These are phyloP conservation scores for Trissolcus japonicus DNA, from an alignment of 2,888 invertebrate genomes.

Conservation along the genomic window DNA sequence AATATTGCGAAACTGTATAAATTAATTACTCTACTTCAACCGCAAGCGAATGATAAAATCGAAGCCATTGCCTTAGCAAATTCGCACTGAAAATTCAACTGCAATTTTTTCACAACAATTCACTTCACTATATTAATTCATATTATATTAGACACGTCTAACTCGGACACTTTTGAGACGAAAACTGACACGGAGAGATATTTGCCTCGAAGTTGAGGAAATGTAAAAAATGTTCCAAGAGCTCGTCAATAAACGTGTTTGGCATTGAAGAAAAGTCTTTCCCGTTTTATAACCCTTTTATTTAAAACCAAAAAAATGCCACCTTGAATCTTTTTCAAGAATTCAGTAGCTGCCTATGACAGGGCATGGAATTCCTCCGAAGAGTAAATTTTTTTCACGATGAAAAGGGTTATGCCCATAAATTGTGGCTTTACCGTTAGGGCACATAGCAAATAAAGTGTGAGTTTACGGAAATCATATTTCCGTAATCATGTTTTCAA, in stretches of 20 bases:
- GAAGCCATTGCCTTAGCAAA: no score
- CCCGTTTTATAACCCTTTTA: slow-evolving; percentile 47
- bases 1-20: neutral
- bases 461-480: slow-evolving; percentile 65
- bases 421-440: slow-evolving; percentile 64
- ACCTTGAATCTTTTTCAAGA: slow-evolving; percentile 38
- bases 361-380: slow-evolving; percentile 15
- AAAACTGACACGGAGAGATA: slow-evolving; percentile 22
- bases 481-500: slow-evolving; percentile 60
- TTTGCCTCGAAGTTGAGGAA: slow-evolving; percentile 3
- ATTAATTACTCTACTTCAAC: neutral
- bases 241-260: slow-evolving; percentile 11
- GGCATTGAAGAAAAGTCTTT: slow-evolving; percentile 32
- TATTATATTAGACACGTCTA: slow-evolving; percentile 10
- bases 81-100: no score
- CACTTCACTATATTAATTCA: neutral
- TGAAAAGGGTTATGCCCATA: slow-evolving; percentile 64
- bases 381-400: slow-evolving; percentile 21
- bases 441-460: slow-evolving; percentile 63
- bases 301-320: slow-evolving; percentile 28
- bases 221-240: slow-evolving; percentile 6
- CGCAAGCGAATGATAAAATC: neutral
- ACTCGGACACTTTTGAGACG: slow-evolving; percentile 19
- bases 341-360: slow-evolving; percentile 25
- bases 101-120: no score